A percentile compares a stretch with the other conserved stretches of the same genome.
Conservation (phyloP, 2,113 vertebrate species). For the Python bivittatus region DNA sequence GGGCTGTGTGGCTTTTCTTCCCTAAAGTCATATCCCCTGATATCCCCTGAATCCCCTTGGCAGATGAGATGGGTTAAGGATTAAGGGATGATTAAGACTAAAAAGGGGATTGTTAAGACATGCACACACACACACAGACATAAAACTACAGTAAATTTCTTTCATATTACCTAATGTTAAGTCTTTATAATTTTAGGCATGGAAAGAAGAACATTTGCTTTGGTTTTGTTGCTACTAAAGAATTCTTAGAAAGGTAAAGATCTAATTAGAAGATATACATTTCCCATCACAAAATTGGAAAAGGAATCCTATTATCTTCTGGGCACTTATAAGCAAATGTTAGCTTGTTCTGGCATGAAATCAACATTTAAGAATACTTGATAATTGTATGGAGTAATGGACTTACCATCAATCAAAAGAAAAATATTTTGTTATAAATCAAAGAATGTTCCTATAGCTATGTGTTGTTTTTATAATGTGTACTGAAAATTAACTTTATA, state of each 20-base stretch:
- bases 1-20: too few relatives aligned
- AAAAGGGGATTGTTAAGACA: neutral
- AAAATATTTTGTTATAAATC: neutral
- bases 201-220: neutral
- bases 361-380: constrained; percentile 29
- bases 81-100: constrained; percentile 35
- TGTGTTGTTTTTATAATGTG: neutral
- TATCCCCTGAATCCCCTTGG: neutral
- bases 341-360: neutral
- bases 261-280: neutral
- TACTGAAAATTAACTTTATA: constrained; percentile 52
- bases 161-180: neutral
- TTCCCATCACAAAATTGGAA: too few relatives aligned
- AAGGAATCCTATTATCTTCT: neutral
- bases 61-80: neutral
- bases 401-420: neutral
- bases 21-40: neutral
- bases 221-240: neutral
- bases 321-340: neutral
- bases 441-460: neutral
- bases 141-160: neutral
- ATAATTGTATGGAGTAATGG: constrained; percentile 11
- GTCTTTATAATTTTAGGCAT: neutral
- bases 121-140: constrained; percentile 1
- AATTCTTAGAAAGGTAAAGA: neutral